phyloP scores from a whole-genome alignment of 2,888 invertebrate genomes.

The Sinodicranocentrus sp. region DNA sequence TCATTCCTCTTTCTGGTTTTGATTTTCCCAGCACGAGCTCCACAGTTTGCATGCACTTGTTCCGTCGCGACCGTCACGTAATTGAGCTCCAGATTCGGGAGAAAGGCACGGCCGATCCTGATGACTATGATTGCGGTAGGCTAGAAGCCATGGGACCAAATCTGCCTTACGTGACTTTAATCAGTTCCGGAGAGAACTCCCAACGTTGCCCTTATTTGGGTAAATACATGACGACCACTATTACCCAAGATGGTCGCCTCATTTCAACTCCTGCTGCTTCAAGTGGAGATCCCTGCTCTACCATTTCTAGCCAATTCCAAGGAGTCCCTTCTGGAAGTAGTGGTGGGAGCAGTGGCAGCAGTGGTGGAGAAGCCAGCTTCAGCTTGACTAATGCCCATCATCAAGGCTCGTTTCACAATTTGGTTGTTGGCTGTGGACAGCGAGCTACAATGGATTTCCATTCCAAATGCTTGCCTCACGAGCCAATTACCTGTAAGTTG shows the following conservation, averaged over 20 bases:
- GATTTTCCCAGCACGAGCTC: slow-evolving; percentile 85
- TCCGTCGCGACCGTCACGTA: slow-evolving; percentile 85
- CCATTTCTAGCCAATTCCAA: slow-evolving; percentile 50
- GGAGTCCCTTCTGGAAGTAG: slow-evolving; percentile 6
- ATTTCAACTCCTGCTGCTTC: slow-evolving; percentile 66
- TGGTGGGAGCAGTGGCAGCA: slow-evolving; percentile 19
- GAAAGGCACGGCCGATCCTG: slow-evolving; percentile 61
- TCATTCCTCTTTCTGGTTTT: slow-evolving; percentile 40
- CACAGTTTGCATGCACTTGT: slow-evolving; percentile 87
- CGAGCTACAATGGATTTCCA: slow-evolving; percentile 82
- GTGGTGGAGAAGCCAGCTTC: slow-evolving; percentile 22
- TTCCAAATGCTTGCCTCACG: slow-evolving; percentile 80
- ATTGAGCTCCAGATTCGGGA: slow-evolving; percentile 83
- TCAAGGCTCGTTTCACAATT: slow-evolving; percentile 76
- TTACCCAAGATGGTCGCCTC: slow-evolving; percentile 72
- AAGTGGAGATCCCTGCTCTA: slow-evolving; percentile 60
- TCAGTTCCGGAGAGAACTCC: slow-evolving; percentile 71
- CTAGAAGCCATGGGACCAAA: slow-evolving; percentile 66
- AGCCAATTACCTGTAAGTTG: slow-evolving; percentile 77
- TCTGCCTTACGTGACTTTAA: slow-evolving; percentile 73
- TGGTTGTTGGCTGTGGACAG: slow-evolving; percentile 80
- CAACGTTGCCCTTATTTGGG: slow-evolving; percentile 75
- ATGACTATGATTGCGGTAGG: slow-evolving; percentile 69
- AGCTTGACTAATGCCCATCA: slow-evolving; percentile 61
- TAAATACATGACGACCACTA: slow-evolving; percentile 74